Percentiles rank a stretch among this genome's conserved stretches.
Evolutionary conservation across 2,888 invertebrate species (phyloP).

Genomic region (Dynastes grantii): DNA sequence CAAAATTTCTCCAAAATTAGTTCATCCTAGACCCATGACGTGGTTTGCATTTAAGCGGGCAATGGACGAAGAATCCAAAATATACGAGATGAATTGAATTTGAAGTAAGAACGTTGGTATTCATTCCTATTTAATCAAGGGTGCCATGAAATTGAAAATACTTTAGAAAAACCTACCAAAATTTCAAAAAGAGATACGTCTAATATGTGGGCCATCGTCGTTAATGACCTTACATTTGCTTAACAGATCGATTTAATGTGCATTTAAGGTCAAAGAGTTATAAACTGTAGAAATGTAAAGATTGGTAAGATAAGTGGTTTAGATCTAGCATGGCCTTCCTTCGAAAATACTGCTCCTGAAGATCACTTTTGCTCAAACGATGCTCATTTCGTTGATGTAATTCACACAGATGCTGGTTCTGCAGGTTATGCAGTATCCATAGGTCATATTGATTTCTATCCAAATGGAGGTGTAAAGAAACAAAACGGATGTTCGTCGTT

Average conservation of each 20-base stretch:
- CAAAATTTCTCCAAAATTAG: too few relatives aligned
- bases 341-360: conserved; percentile 67
- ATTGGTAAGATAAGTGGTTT: conserved; percentile 54
- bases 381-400: conserved; percentile 80
- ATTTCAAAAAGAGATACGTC: too few relatives aligned
- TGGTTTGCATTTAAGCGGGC: too few relatives aligned
- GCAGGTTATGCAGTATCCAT: conserved; percentile 75
- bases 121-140: too few relatives aligned
- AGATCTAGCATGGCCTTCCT: conserved; percentile 79
- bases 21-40: too few relatives aligned
- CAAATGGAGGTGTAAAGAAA: conserved; percentile 76
- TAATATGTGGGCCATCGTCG: too few relatives aligned
- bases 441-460: conserved; percentile 82
- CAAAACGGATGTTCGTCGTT: conserved; percentile 77
- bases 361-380: conserved; percentile 76
- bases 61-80: too few relatives aligned
- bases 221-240: not conserved
- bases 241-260: not conserved
- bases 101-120: too few relatives aligned
- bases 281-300: conserved; percentile 17
- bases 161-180: too few relatives aligned
- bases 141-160: too few relatives aligned
- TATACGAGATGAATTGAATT: too few relatives aligned
- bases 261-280: conserved; percentile 47
- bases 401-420: conserved; percentile 79